Base-by-base conservation (phyloP, 2,113 vertebrate species). In the Turnix velox region DNA sequence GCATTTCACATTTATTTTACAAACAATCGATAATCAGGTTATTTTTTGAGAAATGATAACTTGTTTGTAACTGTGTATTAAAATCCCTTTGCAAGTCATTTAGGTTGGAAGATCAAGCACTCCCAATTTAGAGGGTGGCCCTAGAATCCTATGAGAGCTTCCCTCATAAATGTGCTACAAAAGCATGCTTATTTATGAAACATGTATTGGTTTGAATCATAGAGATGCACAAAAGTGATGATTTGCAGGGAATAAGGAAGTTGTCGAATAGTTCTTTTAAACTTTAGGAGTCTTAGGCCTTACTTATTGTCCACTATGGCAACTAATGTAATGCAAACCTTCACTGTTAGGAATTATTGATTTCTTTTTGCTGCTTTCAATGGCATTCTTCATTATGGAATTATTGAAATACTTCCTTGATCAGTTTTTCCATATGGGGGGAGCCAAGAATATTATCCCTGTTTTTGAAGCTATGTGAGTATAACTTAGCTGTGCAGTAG, bases 1-100 rank as follows among this genome's bases (percentile, higher is more conserved):
- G 20, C 16, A 59, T 88, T 91, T 93, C 37, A 59, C 37, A 62
- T 83, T 75, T 93, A 55, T 88, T 90, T 92, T 92, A 39, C 45
- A 66, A 80, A 78, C 52, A 86, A 73, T 81, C 68, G 86, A 43
- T 88, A 74, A 75, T 78, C 8, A 30, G 19, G 7, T 80, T 88
- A 37, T 55, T 91, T 90, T 75, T 84, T 33, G 82, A 59, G 49
- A 84, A 91, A 72, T 63, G 5, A 42, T 87, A 85, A 54, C 57
- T 76, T 74, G 7, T 75, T 92, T 92, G 35, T 94, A 91, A 73
- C 37, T 82, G 49, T 43, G 28, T 67, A 16, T 86, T 52, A 46
- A 91, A 85, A 82, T 13, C 18, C n/a, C 14, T 52, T 52, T 4
- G 2, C 18, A 82, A 67, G 62, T 68, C 33, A 67, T 72, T 92